phyloP scores from a whole-genome alignment of 2,113 vertebrate genomes.

The Thunnus maccoyii region DNA sequence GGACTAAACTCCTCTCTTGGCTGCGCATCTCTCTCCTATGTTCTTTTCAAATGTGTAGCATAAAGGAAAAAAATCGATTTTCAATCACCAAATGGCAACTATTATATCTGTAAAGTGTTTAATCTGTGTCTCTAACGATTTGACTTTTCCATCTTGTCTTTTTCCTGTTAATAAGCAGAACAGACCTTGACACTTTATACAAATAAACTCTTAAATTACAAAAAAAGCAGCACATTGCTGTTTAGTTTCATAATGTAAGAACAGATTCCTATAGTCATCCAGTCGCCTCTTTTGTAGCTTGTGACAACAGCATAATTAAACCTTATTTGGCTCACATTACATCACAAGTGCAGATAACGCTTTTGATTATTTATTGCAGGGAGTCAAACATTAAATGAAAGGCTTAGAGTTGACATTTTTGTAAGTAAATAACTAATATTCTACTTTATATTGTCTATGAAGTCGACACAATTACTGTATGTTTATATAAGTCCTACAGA shows the following conservation, averaged over 20 bases:
- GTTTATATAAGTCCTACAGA: neutral
- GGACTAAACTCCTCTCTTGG: constrained; percentile 25
- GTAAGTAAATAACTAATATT: neutral
- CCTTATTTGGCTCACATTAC: constrained; percentile 13
- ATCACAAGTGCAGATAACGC: neutral
- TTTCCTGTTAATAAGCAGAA: neutral
- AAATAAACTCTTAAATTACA: constrained; percentile 8
- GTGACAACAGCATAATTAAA: constrained; percentile 7
- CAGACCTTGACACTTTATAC: constrained; percentile 19
- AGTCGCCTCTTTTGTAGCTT: neutral
- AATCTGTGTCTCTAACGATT: neutral
- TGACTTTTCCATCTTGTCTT: neutral
- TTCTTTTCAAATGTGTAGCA: neutral
- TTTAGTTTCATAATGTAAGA: neutral
- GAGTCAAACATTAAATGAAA: neutral
- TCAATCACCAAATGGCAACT: neutral
- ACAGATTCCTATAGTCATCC: neutral
- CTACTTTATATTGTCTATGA: neutral
- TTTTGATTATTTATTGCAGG: neutral
- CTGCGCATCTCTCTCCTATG: neutral
- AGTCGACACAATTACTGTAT: neutral
- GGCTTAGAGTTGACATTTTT: neutral
- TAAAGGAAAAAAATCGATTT: neutral
- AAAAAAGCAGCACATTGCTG: neutral
- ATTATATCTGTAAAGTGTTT: neutral